Evolutionary conservation across 2,113 vertebrate species (phyloP).

Genomic region (Anoura caudifer): DNA sequence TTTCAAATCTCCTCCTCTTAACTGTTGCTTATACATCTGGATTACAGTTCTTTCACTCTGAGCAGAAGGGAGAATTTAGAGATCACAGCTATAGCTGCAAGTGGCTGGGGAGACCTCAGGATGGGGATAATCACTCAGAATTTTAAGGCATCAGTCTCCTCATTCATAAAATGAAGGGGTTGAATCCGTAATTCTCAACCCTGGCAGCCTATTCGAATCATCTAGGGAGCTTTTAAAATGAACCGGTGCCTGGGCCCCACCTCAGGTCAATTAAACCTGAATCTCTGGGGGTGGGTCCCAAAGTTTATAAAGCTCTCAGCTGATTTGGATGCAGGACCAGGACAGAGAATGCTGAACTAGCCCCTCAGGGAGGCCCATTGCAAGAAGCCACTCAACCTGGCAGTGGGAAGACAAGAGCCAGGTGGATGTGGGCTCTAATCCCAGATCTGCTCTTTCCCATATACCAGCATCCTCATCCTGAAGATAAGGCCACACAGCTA

Average conservation of each 20-base stretch:
- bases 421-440: neutral
- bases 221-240: neutral
- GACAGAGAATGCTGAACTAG: neutral
- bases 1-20: neutral
- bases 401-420: neutral
- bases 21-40: accelerated
- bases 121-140: neutral
- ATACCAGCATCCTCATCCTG: neutral
- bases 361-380: neutral
- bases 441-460: neutral
- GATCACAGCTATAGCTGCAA: neutral
- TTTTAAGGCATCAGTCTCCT: neutral
- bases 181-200: neutral
- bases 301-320: neutral
- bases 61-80: neutral
- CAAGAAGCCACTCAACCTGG: neutral
- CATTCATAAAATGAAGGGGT: neutral
- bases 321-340: accelerated
- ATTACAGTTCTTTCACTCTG: no score
- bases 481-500: neutral
- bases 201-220: neutral
- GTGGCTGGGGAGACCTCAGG: neutral
- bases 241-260: neutral
- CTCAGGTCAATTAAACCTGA: neutral
- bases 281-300: neutral